These are phyloP conservation scores for Cichlasoma orientale DNA, from an alignment of 2,797 vertebrate species.

Conservation along the genomic window DNA sequence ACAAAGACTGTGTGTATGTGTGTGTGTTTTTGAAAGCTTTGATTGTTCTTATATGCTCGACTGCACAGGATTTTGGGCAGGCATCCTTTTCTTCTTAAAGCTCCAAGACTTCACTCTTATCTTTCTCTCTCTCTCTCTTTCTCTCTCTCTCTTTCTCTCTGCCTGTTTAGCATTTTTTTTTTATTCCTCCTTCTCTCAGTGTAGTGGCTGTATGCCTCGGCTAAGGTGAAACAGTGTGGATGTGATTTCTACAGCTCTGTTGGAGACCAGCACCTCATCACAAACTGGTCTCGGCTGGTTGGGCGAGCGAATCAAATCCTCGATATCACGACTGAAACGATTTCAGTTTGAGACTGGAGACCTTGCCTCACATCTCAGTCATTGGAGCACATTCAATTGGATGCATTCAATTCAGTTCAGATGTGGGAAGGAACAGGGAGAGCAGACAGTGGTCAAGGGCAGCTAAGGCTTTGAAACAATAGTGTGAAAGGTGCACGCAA, in stretches of 20 bases:
- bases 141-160: conserved; percentile 17
- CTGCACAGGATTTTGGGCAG: conserved; percentile 68
- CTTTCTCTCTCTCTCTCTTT: conserved; percentile 14
- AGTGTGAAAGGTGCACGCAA: not conserved
- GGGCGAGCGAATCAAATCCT: conserved; percentile 72
- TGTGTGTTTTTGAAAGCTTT: conserved; percentile 57
- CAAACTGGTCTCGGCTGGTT: conserved; percentile 73
- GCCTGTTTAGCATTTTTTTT: conserved; percentile 42
- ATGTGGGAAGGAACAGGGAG: conserved; percentile 24
- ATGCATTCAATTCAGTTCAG: conserved; percentile 63
- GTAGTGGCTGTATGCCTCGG: conserved; percentile 47
- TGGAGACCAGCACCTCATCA: conserved; percentile 78
- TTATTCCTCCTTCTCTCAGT: conserved; percentile 29
- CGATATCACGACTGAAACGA: conserved; percentile 62
- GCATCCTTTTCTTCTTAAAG: conserved; percentile 62
- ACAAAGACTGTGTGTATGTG: conserved; percentile 9
- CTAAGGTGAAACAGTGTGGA: conserved; percentile 71
- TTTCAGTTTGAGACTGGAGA: conserved; percentile 64
- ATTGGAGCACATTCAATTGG: conserved; percentile 62
- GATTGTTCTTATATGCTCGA: conserved; percentile 70
- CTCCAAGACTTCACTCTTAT: conserved; percentile 51
- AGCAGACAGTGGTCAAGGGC: conserved; percentile 8
- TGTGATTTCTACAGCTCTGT: conserved; percentile 75
- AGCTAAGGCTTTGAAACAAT: conserved; percentile 30
- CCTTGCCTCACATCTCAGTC: conserved; percentile 56